Conservation (phyloP, 2,888 invertebrate genomes). For the Neoitamus cyanurus region DNA sequence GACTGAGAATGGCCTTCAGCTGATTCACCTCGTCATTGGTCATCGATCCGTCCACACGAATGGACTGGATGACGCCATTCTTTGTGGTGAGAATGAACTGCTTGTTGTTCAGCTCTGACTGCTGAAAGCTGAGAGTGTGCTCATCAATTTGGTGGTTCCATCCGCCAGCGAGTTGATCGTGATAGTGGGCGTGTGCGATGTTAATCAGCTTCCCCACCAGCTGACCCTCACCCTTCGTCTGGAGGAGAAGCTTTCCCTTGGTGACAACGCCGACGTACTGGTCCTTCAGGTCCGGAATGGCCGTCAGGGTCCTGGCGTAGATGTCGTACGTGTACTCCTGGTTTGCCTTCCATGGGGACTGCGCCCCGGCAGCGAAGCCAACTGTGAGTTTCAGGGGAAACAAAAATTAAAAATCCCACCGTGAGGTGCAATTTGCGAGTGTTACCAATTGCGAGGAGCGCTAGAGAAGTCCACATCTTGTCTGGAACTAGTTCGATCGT, state of each 20-base stretch:
- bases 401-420: no score
- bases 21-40: conserved; percentile 76
- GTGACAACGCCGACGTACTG: conserved; percentile 70
- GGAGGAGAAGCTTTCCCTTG: conserved; percentile 70
- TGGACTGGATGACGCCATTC: conserved; percentile 72
- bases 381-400: no score
- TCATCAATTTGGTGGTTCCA: conserved; percentile 68
- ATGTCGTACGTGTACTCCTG: conserved; percentile 72
- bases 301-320: conserved; percentile 71
- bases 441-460: no score
- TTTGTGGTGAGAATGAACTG: conserved; percentile 73
- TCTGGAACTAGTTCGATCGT: no score
- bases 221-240: conserved; percentile 67
- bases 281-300: conserved; percentile 70
- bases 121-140: conserved; percentile 68
- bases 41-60: conserved; percentile 70
- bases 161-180: conserved; percentile 68
- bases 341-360: conserved; percentile 70
- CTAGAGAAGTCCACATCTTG: no score
- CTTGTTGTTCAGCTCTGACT: conserved; percentile 69
- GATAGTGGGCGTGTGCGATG: conserved; percentile 70
- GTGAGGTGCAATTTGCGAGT: no score
- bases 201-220: conserved; percentile 68
- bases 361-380: conserved; percentile 59
- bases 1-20: conserved; percentile 75